A percentile compares a stretch with the other conserved stretches of the same genome.
Evolutionary conservation across 2,888 invertebrate species (phyloP).

Genomic region (Agriotes lineatus): DNA sequence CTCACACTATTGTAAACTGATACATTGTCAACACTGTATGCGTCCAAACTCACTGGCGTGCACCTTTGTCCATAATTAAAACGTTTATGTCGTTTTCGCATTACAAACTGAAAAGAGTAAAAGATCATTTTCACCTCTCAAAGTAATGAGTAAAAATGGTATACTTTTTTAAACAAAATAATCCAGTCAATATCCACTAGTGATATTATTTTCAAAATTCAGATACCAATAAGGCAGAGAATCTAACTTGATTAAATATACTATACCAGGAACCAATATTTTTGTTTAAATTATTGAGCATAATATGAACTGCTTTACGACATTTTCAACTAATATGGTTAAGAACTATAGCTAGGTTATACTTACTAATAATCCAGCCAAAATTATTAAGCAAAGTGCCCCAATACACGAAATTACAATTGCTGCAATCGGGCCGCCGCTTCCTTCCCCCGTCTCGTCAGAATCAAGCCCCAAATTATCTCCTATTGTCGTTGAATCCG

Average conservation of each 20-base stretch:
- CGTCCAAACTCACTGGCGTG: conserved; percentile 88
- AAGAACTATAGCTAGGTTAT: not conserved
- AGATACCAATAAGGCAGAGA: not conserved
- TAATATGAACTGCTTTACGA: too few species aligned
- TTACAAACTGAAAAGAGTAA: conserved; percentile 73
- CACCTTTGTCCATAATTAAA: conserved; percentile 88
- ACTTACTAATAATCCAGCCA: conserved; percentile 83
- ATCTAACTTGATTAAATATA: too few species aligned
- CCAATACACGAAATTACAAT: conserved; percentile 86
- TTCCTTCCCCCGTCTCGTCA: conserved; percentile 62
- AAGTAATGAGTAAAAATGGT: not conserved
- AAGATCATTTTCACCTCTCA: not conserved
- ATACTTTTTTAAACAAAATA: not conserved
- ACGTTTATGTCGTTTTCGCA: conserved; percentile 84
- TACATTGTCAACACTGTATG: conserved; percentile 91
- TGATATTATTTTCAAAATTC: not conserved
- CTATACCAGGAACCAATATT: too few species aligned
- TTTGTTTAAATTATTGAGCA: too few species aligned
- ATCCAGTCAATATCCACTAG: too few species aligned
- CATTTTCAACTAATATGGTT: not conserved
- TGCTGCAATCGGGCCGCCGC: conserved; percentile 81
- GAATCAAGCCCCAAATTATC: conserved; percentile 42
- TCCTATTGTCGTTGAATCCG: conserved; percentile 46
- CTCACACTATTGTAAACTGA: conserved; percentile 85
- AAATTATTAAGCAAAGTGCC: conserved; percentile 79